Evolutionary conservation across 64 coral and sea anemone species (phyloP).

Genomic region (Stylophora pistillata): DNA sequence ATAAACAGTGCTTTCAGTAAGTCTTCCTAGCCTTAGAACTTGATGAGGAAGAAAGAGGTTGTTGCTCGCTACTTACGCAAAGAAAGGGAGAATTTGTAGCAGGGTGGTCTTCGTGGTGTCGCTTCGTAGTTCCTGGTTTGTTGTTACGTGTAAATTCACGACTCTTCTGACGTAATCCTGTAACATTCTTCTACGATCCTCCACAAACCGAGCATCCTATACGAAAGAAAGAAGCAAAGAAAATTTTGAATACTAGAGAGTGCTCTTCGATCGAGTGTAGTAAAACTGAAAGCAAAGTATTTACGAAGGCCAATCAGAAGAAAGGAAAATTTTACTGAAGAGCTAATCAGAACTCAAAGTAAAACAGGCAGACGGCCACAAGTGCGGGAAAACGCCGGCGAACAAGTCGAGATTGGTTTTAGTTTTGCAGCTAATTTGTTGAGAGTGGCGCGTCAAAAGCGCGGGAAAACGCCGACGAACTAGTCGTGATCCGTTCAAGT

Average conservation of each 20-base stretch:
- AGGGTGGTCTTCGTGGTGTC: slow-evolving; percentile 74
- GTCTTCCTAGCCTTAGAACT: no score
- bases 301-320: no score
- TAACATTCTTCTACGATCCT: slow-evolving; percentile 79
- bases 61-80: slow-evolving; percentile 74
- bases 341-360: not conserved
- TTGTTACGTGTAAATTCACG: slow-evolving; percentile 75
- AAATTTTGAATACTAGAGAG: not conserved
- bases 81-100: slow-evolving; percentile 72
- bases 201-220: slow-evolving; percentile 92
- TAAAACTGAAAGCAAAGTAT: not conserved
- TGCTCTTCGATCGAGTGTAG: not conserved
- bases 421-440: no score
- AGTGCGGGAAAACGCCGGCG: no score
- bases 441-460: no score
- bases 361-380: no score
- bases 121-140: slow-evolving; percentile 47
- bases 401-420: no score
- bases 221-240: slow-evolving; percentile 2
- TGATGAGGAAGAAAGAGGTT: not conserved
- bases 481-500: no score
- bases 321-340: not conserved
- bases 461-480: no score
- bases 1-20: not conserved
- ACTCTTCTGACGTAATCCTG: slow-evolving; percentile 90